A percentile compares a stretch with the other conserved stretches of the same genome.
These are phyloP conservation scores for Incurvaria masculella DNA, from an alignment of 2,888 invertebrate genomes.

Conservation along the genomic window DNA sequence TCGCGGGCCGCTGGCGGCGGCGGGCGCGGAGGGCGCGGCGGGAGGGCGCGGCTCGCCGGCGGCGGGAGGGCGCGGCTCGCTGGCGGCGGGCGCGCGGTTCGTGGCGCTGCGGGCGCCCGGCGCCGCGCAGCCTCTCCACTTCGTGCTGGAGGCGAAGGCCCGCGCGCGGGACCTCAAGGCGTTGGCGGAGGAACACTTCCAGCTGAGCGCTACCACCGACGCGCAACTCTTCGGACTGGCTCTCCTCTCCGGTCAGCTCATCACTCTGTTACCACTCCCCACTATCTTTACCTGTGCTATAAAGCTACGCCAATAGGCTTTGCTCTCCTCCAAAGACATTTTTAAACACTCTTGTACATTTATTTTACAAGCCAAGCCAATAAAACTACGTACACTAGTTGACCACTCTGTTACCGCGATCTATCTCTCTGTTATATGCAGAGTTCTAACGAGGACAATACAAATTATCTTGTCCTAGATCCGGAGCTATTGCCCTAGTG, in stretches of 20 bases:
- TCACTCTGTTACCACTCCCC: background rate
- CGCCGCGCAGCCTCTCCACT: slow-evolving; percentile 46
- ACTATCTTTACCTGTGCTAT: too few species aligned
- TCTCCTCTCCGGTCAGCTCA: slow-evolving; percentile 74
- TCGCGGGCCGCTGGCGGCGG: slow-evolving; percentile 80
- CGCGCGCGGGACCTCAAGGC: slow-evolving; percentile 80
- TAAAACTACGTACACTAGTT: too few species aligned
- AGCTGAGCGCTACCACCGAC: slow-evolving; percentile 79
- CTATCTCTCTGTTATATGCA: too few species aligned
- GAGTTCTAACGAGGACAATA: too few species aligned
- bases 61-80: slow-evolving; percentile 55
- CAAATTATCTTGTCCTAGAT: too few species aligned
- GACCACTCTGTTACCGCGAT: too few species aligned
- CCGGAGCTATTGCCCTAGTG: too few species aligned
- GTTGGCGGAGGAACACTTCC: slow-evolving; percentile 76
- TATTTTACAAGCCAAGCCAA: too few species aligned
- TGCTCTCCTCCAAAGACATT: too few species aligned
- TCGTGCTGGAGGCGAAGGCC: slow-evolving; percentile 73
- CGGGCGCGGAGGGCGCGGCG: slow-evolving; percentile 54
- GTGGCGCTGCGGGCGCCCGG: slow-evolving; percentile 63
- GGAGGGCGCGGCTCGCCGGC: slow-evolving; percentile 47
- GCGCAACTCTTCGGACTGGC: slow-evolving; percentile 85
- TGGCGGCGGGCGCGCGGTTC: slow-evolving; percentile 61
- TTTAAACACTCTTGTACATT: too few species aligned
- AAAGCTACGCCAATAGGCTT: too few species aligned